Base-by-base conservation (phyloP, 1,140 invertebrate species). In the Neodiprion fabricii region DNA sequence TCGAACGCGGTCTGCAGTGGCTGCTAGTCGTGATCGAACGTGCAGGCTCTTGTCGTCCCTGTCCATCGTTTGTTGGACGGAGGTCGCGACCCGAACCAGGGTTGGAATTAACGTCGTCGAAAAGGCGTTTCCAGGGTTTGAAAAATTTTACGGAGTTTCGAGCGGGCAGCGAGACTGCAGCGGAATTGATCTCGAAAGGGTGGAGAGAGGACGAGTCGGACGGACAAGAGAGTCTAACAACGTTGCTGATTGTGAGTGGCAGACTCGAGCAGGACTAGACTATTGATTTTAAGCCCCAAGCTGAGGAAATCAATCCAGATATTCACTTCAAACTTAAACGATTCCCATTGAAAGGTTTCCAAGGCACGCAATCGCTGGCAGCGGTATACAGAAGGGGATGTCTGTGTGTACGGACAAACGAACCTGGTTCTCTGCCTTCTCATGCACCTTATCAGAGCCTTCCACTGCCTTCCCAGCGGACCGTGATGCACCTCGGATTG, bases 321-420 rank as follows among this genome's bases (percentile, higher is more conserved):
- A 61, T 61, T 61, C 53, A 61, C 53, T 61, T 61, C 53, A 61
- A 61, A 61, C 53, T 61, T 61, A 61, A 61, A 61, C 53, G 53
- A 61, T 61, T 61, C 53, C 53, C 53, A 61, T 61, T 61, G 11
- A 17, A 61, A 61, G 53, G 4, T 61, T 61, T 61, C 53, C 53
- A 61, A 61, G 53, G n/a, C 53, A 61, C 53, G 53, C 53, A 61
- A 61, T n/a, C 28, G 28, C 28, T 40, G 28, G 28, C 28, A 40
- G 28, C 28, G 5, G 28, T 40, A 40, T 40, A 40, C 28, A 40
- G 28, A 40, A 40, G 28, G 28, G 28, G 28, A 40, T 40, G 28
- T 9, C 53, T 4, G 53, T 14, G 11, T 9, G 9, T 12, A 17
- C 5, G 53, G 9, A 61, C n/a, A 61, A 12, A 61, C 53, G 53